phyloP scores from a whole-genome alignment of 2,113 vertebrate species.

The Epinephelus moara region DNA sequence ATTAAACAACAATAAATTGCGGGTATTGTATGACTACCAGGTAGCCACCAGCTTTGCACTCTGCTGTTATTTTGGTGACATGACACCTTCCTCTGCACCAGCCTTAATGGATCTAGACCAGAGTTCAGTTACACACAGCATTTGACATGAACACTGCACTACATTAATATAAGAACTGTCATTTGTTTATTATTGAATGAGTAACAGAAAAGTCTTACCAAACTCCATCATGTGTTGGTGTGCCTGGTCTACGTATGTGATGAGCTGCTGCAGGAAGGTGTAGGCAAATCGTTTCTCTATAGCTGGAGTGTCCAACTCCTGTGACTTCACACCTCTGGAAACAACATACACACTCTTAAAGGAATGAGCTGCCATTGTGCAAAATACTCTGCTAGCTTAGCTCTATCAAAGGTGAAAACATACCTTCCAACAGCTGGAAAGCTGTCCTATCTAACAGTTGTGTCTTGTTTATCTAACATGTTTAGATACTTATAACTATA shows the following conservation, averaged over 20 bases:
- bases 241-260: conserved; percentile 94
- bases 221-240: conserved; percentile 95
- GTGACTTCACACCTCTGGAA: conserved; percentile 90
- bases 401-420: not conserved
- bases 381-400: not conserved
- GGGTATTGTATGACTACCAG: not conserved
- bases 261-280: conserved; percentile 95
- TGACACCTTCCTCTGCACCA: not conserved
- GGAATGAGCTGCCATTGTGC: not conserved
- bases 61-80: not conserved
- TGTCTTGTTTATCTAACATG: not conserved
- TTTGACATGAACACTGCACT: not conserved
- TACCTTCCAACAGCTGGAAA: not conserved
- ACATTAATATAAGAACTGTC: not conserved
- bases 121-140: not conserved
- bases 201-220: conserved; percentile 79
- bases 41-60: not conserved
- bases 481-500: not conserved
- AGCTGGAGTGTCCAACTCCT: conserved; percentile 94
- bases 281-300: conserved; percentile 98
- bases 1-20: not conserved
- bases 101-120: not conserved
- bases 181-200: not conserved
- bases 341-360: conserved; percentile 18
- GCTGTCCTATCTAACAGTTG: not conserved